These are phyloP conservation scores for Bombus impatiens DNA, from an alignment of 1,140 invertebrate genomes.

Conservation along the genomic window DNA sequence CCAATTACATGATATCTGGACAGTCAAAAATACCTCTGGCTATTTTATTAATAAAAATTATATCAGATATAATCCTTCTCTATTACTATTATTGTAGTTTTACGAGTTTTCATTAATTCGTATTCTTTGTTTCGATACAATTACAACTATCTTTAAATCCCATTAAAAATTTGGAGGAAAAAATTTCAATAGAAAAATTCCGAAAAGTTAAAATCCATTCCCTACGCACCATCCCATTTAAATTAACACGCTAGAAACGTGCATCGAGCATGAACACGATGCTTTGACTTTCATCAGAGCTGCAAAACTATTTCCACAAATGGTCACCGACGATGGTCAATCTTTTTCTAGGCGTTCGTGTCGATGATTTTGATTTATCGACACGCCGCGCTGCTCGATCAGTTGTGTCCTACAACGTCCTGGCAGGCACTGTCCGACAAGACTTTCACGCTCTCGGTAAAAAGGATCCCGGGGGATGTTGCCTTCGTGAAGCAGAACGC, in stretches of 20 bases:
- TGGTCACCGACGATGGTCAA: not conserved
- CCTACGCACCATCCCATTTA: not conserved
- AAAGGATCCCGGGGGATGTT: constrained; percentile 37
- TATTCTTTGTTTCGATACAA: no score
- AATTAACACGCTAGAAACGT: not conserved
- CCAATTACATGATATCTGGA: no score
- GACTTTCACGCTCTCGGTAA: constrained; percentile 28
- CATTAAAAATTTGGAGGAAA: not conserved
- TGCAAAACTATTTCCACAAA: not conserved
- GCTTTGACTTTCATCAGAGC: not conserved
- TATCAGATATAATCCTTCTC: no score
- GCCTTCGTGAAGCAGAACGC: constrained; percentile 18
- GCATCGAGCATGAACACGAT: not conserved
- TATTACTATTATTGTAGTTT: no score
- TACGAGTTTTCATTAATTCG: no score
- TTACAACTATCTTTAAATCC: not conserved
- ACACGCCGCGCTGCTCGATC: constrained; percentile 35
- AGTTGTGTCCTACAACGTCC: constrained; percentile 25
- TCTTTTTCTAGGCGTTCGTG: not conserved
- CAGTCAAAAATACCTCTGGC: no score
- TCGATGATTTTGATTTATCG: constrained; percentile 49
- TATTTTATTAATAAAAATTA: no score
- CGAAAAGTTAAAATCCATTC: not conserved
- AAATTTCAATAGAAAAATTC: not conserved
- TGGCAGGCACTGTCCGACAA: constrained; percentile 20